Conservation (phyloP, 2,113 vertebrate species). For the Zonotrichia leucophrys region DNA sequence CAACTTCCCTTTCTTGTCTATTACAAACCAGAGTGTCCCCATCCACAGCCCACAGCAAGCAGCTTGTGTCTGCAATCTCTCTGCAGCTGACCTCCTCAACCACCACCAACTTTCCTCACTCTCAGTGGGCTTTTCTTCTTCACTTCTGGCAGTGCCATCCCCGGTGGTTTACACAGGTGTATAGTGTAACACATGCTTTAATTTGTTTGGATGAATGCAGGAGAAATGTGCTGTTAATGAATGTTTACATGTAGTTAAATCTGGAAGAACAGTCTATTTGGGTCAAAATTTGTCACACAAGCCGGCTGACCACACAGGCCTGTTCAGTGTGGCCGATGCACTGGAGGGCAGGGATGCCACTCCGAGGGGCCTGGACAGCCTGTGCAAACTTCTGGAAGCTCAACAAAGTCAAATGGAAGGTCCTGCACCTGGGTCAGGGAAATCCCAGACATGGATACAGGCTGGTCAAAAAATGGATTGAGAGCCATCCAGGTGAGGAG, state of each 20-base stretch:
- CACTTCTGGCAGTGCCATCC: neutral
- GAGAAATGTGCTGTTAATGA: neutral
- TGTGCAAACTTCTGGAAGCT: neutral
- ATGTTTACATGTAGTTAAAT: too few relatives aligned
- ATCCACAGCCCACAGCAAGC: neutral
- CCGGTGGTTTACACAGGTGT: neutral
- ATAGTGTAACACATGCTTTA: neutral
- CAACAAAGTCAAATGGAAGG: neutral
- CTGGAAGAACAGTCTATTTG: neutral
- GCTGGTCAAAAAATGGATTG: neutral
- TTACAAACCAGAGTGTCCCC: neutral
- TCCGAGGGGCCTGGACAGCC: neutral
- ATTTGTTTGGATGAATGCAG: neutral
- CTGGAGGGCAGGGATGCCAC: neutral
- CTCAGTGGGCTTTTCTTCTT: neutral
- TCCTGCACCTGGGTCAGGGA: neutral
- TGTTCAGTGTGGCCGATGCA: rapidly evolving
- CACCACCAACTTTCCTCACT: neutral
- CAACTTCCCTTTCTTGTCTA: neutral
- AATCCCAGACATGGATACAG: neutral
- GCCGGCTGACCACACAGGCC: neutral
- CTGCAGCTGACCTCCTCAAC: neutral
- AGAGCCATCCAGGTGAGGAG: neutral
- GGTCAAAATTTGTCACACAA: neutral
- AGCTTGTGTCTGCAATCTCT: neutral